These are phyloP conservation scores for Nephrotoma flavescens DNA, from an alignment of 2,888 invertebrate species.

Conservation along the genomic window DNA sequence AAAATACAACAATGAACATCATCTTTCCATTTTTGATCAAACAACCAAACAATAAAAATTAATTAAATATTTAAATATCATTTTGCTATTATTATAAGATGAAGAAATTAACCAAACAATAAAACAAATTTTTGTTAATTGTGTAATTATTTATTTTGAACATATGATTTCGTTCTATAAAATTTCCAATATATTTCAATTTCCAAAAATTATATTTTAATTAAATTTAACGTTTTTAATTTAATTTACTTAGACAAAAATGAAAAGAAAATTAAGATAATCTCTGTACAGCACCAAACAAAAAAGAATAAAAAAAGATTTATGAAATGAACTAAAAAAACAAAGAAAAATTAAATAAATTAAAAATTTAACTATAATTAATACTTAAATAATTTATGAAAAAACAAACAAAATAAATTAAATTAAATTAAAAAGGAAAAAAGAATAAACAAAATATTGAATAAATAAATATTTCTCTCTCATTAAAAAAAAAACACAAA, in stretches of 20 bases:
- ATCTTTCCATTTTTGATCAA: neutral
- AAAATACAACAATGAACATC: neutral
- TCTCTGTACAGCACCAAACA: constrained; percentile 7
- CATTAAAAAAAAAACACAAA: neutral
- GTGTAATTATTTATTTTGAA: neutral
- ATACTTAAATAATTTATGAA: neutral
- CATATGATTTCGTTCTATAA: neutral
- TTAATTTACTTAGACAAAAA: neutral
- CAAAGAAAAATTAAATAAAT: constrained; percentile 1
- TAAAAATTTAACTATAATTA: neutral
- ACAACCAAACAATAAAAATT: neutral
- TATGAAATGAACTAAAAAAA: constrained; percentile 1
- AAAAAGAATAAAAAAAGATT: constrained; percentile 8
- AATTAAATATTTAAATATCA: neutral
- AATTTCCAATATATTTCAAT: neutral
- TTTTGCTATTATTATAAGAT: neutral
- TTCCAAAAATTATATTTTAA: neutral
- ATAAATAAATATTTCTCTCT: constrained; percentile 11
- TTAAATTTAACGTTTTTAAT: neutral
- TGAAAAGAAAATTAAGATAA: neutral
- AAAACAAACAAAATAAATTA: neutral
- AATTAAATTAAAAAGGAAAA: constrained; percentile 3
- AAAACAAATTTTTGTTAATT: neutral
- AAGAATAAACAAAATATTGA: constrained; percentile 6
- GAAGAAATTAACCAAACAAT: neutral